Percentiles rank a stretch among this genome's conserved stretches.
Conservation (phyloP, 2,113 vertebrate species). For the Nothoprocta perdicaria region DNA sequence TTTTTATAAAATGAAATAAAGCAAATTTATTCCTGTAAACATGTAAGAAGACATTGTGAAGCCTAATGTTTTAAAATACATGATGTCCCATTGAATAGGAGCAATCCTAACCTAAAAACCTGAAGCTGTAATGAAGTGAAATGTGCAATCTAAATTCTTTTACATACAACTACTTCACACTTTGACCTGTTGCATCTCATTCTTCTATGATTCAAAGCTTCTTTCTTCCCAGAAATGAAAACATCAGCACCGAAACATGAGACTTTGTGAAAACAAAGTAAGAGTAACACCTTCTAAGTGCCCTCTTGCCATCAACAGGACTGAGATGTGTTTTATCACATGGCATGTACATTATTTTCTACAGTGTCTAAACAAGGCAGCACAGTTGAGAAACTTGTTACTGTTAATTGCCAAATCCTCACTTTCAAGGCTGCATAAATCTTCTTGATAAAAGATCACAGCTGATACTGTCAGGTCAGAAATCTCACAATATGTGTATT, state of each 20-base stretch:
- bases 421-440: background rate
- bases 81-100: background rate
- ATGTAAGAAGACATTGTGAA: background rate
- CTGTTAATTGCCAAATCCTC: slow-evolving; percentile 24
- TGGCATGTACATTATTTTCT: background rate
- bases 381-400: background rate
- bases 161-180: background rate
- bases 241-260: background rate
- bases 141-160: background rate
- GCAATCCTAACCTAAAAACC: background rate
- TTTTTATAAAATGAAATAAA: background rate
- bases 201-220: background rate
- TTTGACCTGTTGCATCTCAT: background rate
- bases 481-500: slow-evolving; percentile 5
- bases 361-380: background rate
- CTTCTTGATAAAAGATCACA: slow-evolving; percentile 20
- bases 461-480: slow-evolving; percentile 6
- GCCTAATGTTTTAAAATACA: background rate
- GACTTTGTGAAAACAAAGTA: background rate
- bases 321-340: background rate
- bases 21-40: background rate
- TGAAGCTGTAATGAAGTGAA: background rate
- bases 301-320: background rate
- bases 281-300: background rate
- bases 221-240: background rate